Conservation (phyloP, 2,888 invertebrate species). For the Sphaerophoria rueppellii region DNA sequence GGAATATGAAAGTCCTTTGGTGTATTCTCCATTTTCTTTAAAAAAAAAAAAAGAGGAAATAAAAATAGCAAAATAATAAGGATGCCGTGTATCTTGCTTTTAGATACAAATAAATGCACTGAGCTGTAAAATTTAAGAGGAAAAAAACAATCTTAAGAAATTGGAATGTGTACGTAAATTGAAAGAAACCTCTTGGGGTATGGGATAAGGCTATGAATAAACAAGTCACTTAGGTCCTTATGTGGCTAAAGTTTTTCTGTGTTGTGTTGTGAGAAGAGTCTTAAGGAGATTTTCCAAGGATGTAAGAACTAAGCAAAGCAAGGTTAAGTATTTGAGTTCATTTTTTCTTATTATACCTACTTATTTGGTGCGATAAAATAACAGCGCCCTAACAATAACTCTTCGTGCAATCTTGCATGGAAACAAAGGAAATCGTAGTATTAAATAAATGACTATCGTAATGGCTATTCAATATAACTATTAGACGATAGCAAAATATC, state of each 20-base stretch:
- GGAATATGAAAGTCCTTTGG: constrained; percentile 25
- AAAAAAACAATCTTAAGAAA: constrained; percentile 53
- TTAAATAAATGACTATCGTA: too few species aligned
- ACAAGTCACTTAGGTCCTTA: constrained; percentile 55
- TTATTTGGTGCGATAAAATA: background rate
- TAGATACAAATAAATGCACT: constrained; percentile 41
- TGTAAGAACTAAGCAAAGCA: constrained; percentile 20
- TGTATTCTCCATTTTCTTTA: background rate
- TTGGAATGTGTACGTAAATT: constrained; percentile 51
- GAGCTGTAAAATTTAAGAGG: constrained; percentile 28
- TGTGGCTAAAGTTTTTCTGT: constrained; percentile 19
- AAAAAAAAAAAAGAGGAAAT: background rate
- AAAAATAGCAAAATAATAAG: constrained; percentile 44
- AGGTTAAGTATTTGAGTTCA: constrained; percentile 20
- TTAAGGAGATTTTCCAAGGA: constrained; percentile 8
- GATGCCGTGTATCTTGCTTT: constrained; percentile 29
- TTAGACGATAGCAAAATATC: too few species aligned
- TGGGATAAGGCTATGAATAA: constrained; percentile 50
- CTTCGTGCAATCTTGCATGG: background rate
- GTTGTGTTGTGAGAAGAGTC: constrained; percentile 5
- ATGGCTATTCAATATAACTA: too few species aligned
- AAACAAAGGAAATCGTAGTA: background rate
- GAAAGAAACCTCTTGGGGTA: constrained; percentile 43
- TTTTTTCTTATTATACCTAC: background rate
- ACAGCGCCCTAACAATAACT: background rate